Conservation (phyloP, 2,113 vertebrate species). For the Indicator indicator region DNA sequence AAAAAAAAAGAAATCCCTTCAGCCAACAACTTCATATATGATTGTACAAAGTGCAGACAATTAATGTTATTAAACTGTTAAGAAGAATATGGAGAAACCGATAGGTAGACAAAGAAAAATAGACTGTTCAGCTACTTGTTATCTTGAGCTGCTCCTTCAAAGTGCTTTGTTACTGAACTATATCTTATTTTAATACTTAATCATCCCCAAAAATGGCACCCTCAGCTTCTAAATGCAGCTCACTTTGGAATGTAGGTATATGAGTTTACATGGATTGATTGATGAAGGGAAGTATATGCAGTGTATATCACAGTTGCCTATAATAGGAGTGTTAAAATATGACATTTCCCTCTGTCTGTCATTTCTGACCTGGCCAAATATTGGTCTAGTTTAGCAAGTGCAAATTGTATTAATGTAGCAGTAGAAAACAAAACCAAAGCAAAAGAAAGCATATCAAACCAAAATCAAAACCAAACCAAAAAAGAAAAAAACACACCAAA, state of each 20-base stretch:
- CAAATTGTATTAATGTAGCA: background rate
- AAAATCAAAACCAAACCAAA: too few relatives aligned
- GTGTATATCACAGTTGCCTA: background rate
- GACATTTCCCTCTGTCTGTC: background rate
- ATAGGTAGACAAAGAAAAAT: background rate
- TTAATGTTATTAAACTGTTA: background rate
- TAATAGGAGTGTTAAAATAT: background rate
- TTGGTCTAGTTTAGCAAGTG: background rate
- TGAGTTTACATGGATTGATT: background rate
- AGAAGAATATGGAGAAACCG: background rate
- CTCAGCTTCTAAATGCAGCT: background rate
- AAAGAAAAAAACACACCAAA: too few relatives aligned
- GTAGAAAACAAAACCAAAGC: background rate
- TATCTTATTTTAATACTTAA: conserved; percentile 15
- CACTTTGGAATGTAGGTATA: background rate
- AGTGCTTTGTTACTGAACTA: background rate
- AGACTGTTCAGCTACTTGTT: background rate
- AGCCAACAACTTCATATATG: background rate
- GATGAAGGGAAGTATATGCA: background rate
- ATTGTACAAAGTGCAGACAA: background rate
- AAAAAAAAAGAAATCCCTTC: background rate
- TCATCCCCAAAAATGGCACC: background rate
- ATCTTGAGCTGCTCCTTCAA: background rate
- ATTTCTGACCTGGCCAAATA: background rate
- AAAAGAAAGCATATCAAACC: too few relatives aligned